These are phyloP conservation scores for Garra rufa DNA, from an alignment of 2,113 vertebrate genomes.

Conservation along the genomic window DNA sequence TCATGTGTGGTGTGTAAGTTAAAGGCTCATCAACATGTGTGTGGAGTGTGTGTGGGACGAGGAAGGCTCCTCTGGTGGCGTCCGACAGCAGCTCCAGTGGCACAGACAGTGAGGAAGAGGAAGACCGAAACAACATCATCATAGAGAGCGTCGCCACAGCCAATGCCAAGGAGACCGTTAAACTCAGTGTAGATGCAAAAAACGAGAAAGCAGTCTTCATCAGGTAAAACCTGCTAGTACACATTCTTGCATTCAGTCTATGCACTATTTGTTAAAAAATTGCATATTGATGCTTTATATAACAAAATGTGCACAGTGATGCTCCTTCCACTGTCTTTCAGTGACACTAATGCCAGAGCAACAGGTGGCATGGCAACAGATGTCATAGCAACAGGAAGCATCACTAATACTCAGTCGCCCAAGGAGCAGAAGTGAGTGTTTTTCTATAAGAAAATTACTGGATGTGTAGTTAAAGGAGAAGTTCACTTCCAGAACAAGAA, in stretches of 20 bases:
- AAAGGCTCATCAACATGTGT: slow-evolving; percentile 77
- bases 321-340: slow-evolving; percentile 14
- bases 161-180: slow-evolving; percentile 74
- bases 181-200: slow-evolving; percentile 71
- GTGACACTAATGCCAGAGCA: slow-evolving; percentile 41
- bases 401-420: neutral
- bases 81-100: slow-evolving; percentile 87
- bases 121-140: slow-evolving; percentile 72
- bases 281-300: neutral
- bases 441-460: neutral
- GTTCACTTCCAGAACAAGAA: no score
- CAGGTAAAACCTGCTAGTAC: slow-evolving; percentile 74
- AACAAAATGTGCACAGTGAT: neutral
- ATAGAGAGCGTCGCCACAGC: slow-evolving; percentile 73
- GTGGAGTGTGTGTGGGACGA: slow-evolving; percentile 85
- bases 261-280: neutral
- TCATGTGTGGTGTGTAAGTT: slow-evolving; percentile 58
- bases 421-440: slow-evolving; percentile 14
- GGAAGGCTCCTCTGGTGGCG: slow-evolving; percentile 83
- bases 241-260: neutral
- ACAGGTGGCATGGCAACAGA: slow-evolving; percentile 37
- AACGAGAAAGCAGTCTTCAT: slow-evolving; percentile 76
- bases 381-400: slow-evolving; percentile 11
- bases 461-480: neutral
- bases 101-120: slow-evolving; percentile 82